Conservation (phyloP, 1,140 invertebrate species). For the Drosophila oshimai region DNA sequence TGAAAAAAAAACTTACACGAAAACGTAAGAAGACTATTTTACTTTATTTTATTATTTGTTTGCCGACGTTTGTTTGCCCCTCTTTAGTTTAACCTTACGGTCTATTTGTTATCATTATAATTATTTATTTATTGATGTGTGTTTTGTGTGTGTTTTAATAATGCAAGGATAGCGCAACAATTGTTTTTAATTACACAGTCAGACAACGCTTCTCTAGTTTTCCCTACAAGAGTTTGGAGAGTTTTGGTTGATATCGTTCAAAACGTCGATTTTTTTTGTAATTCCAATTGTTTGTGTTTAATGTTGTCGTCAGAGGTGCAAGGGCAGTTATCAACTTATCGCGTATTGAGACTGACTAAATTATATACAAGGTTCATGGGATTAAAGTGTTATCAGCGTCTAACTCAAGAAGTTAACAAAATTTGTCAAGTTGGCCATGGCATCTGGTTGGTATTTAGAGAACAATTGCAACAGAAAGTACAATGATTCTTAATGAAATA, state of each 20-base stretch:
- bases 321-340: slow-evolving; percentile 29
- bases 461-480: slow-evolving; percentile 27
- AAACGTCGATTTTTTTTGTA: slow-evolving; percentile 4
- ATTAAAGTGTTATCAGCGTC: slow-evolving; percentile 1
- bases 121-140: slow-evolving; percentile 51
- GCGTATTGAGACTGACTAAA: slow-evolving; percentile 56
- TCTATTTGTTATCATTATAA: slow-evolving; percentile 72
- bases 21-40: slow-evolving; percentile 55
- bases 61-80: slow-evolving; percentile 31
- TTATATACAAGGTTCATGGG: slow-evolving; percentile 70
- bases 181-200: slow-evolving; percentile 47
- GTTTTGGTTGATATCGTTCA: slow-evolving; percentile 12
- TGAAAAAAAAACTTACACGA: slow-evolving; percentile 52
- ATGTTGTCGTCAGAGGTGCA: slow-evolving; percentile 22
- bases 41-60: slow-evolving; percentile 44
- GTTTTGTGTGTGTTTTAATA: slow-evolving; percentile 13
- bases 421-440: slow-evolving; percentile 31
- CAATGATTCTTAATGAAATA: neutral
- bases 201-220: slow-evolving; percentile 31
- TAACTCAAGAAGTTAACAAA: slow-evolving; percentile 23
- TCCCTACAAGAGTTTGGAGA: slow-evolving; percentile 5
- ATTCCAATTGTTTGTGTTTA: slow-evolving; percentile 1
- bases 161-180: slow-evolving; percentile 51
- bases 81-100: slow-evolving; percentile 51
- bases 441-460: slow-evolving; percentile 11